Evolutionary conservation across 1,140 invertebrate genomes (phyloP).

Genomic region (Maconellicoccus hirsutus): DNA sequence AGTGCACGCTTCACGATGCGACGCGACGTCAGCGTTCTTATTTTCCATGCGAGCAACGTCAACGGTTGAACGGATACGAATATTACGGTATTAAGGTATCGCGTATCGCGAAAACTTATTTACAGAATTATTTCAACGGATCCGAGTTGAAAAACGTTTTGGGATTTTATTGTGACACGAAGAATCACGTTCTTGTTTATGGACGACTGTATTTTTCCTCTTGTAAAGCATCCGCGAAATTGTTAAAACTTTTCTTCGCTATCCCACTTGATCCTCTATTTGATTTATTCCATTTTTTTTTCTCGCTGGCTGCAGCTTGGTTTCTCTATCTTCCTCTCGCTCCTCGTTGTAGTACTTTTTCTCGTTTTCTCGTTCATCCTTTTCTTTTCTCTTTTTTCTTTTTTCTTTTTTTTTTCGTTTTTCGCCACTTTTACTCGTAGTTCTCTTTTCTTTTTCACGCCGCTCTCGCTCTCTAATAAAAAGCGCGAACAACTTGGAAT

Average conservation of each 20-base stretch:
- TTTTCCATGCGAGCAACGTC: no score
- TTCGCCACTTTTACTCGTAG: not conserved
- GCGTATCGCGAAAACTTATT: slow-evolving; percentile 12
- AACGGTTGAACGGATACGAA: no score
- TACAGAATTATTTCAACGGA: slow-evolving; percentile 1
- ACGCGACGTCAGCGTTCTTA: no score
- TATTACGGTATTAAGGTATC: no score
- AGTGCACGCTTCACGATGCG: no score
- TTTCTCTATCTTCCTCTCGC: not conserved
- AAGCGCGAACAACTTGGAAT: slow-evolving; percentile 18
- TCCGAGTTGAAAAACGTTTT: slow-evolving; percentile 12
- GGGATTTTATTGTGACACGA: slow-evolving; percentile 20
- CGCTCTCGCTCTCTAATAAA: not conserved
- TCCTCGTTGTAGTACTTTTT: not conserved
- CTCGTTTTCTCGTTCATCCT: not conserved
- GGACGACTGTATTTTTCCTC: not conserved
- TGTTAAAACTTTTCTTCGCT: slow-evolving; percentile 21
- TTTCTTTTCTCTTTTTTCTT: not conserved
- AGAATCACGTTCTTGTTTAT: slow-evolving; percentile 20
- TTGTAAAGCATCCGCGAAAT: slow-evolving; percentile 18
- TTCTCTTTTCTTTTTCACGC: slow-evolving; percentile 3
- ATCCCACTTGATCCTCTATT: slow-evolving; percentile 16
- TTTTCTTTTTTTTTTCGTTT: not conserved
- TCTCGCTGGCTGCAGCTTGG: not conserved
- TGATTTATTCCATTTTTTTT: slow-evolving; percentile 22